Evolutionary conservation across 2,113 vertebrate species (phyloP).

Genomic region (Argyrosomus japonicus): DNA sequence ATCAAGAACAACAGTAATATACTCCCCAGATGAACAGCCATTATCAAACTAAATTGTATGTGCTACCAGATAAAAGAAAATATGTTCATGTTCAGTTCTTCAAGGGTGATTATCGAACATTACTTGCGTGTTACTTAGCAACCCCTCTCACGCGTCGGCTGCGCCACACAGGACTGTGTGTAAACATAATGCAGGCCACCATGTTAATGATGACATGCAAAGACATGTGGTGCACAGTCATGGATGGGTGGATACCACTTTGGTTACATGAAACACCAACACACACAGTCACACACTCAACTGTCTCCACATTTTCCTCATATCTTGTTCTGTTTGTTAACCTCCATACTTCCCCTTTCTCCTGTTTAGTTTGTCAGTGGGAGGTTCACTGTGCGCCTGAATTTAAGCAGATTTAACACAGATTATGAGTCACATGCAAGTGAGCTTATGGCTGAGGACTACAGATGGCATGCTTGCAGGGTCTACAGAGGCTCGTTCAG

Average conservation of each 20-base stretch:
- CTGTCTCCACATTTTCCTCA: not conserved
- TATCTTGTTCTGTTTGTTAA: not conserved
- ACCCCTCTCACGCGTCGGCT: not conserved
- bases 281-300: not conserved
- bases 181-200: conserved; percentile 30
- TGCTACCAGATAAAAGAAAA: conserved; percentile 2
- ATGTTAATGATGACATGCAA: conserved; percentile 38
- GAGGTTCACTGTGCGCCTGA: conserved; percentile 51
- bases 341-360: not conserved
- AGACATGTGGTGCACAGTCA: conserved; percentile 43
- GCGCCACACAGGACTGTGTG: conserved; percentile 31
- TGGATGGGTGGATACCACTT: conserved; percentile 7
- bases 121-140: conserved; percentile 35
- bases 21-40: not conserved
- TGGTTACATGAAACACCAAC: not conserved
- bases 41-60: not conserved
- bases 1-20: not conserved
- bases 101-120: not conserved
- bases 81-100: not conserved
- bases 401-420: conserved; percentile 71
- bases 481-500: conserved; percentile 56
- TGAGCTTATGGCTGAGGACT: conserved; percentile 60
- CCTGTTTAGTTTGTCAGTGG: not conserved
- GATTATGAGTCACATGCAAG: conserved; percentile 61
- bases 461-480: conserved; percentile 77